Evolutionary conservation across 1,140 invertebrate genomes (phyloP), one percentile per base, ranked within the genome.

Genomic region (Tetramorium simillimum): DNA sequence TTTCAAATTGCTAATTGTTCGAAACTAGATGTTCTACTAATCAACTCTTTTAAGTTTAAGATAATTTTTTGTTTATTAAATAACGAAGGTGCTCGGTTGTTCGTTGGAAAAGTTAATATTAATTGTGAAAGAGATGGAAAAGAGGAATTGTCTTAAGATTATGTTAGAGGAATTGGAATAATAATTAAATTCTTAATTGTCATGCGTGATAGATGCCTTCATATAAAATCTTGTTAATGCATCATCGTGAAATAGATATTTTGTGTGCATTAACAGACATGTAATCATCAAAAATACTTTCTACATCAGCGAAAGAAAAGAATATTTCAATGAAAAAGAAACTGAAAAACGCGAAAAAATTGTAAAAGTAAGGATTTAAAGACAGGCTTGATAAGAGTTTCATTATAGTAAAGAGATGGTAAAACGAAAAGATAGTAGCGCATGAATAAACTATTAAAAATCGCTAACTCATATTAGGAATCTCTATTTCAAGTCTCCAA

Each of bases 231-330:
- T 69, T 40, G 33, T 69, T 37, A 51, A 9, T 80, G 40, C 12
- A 1, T 28, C 33, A 70, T 70, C 33, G 21, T 43, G 51, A 80
- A 67, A 80, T 80, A 63, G 5, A 78, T 46, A n/a, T 46, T 63
- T 49, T 6, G 5, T 24, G 10, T 51, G 28, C n/a, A 58, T 10
- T 16, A 78, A 60, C 3, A 21, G 7, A 33, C 18, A 33, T n/a
- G 16, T 78, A 65, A 49, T 65, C 6, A 16, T 33, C 1, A 6
- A 18, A 69, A 69, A 53, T n/a, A 51, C 21, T 18, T 80, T 51
- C 53, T 33, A 33, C 33, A 33, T 33, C 33, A 24, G 65, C 18
- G 33, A 24, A 69, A 33, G 9, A 81, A 69, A 56, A 67, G 1
- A 4, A 46, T 28, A 65, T 53, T 69, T 69, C 0, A 69, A 7